Conservation (phyloP, 1,140 invertebrate genomes). For the Spodoptera frugiperda region DNA sequence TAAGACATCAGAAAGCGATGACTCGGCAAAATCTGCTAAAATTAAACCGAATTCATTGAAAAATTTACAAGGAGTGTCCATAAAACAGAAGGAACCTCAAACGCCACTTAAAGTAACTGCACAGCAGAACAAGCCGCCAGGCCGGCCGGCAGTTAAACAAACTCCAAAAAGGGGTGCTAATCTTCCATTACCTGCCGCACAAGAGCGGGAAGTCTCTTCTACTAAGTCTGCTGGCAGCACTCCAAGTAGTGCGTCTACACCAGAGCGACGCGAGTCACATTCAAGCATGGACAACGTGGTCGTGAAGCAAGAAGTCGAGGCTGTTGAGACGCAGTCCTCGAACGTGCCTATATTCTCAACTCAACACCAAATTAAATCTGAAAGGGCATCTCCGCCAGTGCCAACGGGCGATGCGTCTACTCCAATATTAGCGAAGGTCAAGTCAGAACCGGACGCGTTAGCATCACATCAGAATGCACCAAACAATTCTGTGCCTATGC, state of each 20-base stretch:
- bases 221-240: constrained; percentile 38
- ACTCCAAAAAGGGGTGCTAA: constrained; percentile 75
- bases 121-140: constrained; percentile 52
- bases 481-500: constrained; percentile 5
- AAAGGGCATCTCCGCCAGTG: constrained; percentile 67
- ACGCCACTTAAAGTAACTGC: constrained; percentile 42
- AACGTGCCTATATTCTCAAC: constrained; percentile 68
- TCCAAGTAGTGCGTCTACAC: constrained; percentile 8
- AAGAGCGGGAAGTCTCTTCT: constrained; percentile 42
- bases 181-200: constrained; percentile 50
- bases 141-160: constrained; percentile 74
- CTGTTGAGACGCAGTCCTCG: constrained; percentile 49
- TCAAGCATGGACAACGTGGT: constrained; percentile 64
- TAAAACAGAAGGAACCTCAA: constrained; percentile 54
- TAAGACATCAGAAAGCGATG: constrained; percentile 64
- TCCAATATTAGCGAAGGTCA: constrained; percentile 71
- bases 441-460: constrained; percentile 67
- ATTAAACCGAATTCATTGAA: constrained; percentile 47
- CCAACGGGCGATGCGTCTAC: constrained; percentile 60
- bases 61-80: constrained; percentile 61
- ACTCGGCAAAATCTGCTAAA: constrained; percentile 55
- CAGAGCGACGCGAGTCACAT: constrained; percentile 48
- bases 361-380: constrained; percentile 69
- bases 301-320: constrained; percentile 75
- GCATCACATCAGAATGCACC: constrained; percentile 49